phyloP scores from a whole-genome alignment of 2,113 vertebrate genomes.

The Limnothrissa miodon region DNA sequence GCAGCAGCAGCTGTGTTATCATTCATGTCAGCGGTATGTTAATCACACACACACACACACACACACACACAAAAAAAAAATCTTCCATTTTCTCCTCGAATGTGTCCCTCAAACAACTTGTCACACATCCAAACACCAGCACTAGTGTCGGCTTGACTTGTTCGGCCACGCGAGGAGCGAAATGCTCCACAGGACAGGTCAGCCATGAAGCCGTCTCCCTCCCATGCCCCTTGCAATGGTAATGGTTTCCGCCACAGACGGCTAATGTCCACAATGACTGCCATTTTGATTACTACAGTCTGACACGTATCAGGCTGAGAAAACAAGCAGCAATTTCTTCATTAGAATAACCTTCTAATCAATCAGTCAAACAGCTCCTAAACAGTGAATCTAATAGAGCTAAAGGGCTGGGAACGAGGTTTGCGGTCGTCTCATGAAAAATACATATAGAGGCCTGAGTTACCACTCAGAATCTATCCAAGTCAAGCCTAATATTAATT shows the following conservation, averaged over 20 bases:
- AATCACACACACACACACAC: slow-evolving; percentile 48
- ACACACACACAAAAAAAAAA: slow-evolving; percentile 39
- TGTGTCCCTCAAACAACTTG: background rate
- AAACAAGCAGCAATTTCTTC: slow-evolving; percentile 48
- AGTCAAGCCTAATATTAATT: background rate
- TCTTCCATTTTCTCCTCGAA: background rate
- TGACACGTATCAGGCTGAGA: slow-evolving; percentile 50
- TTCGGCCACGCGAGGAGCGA: slow-evolving; percentile 22
- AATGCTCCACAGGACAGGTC: slow-evolving; percentile 41
- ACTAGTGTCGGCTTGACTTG: background rate
- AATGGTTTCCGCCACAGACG: slow-evolving; percentile 67
- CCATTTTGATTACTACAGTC: slow-evolving; percentile 46
- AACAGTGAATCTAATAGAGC: background rate
- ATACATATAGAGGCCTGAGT: background rate
- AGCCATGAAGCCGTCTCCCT: slow-evolving; percentile 58
- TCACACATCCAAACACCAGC: background rate
- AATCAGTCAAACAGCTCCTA: slow-evolving; percentile 26
- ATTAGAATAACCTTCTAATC: slow-evolving; percentile 42
- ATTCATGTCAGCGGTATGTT: slow-evolving; percentile 59
- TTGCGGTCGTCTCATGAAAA: background rate
- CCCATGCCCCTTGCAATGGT: slow-evolving; percentile 60
- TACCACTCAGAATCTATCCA: background rate
- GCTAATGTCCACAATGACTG: slow-evolving; percentile 50
- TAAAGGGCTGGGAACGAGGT: background rate
- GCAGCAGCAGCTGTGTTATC: slow-evolving; percentile 66